These are phyloP conservation scores for Calosoma granatense DNA, from an alignment of 1,140 invertebrate species.

Conservation along the genomic window DNA sequence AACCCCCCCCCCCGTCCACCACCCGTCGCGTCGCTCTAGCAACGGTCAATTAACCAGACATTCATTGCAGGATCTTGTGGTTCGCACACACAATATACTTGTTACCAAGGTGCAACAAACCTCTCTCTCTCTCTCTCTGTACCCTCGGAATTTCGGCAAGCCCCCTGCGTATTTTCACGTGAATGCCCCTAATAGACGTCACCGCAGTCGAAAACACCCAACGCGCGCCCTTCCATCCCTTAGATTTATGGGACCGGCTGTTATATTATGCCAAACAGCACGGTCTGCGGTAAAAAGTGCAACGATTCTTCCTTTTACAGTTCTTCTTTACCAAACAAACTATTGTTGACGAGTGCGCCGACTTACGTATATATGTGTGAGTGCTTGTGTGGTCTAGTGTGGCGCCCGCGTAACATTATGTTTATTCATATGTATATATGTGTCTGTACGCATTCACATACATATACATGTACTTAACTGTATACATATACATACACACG, in stretches of 20 bases:
- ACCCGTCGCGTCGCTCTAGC: background rate
- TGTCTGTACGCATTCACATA: too few relatives aligned
- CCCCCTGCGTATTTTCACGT: background rate
- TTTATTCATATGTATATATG: too few relatives aligned
- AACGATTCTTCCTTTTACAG: too few relatives aligned
- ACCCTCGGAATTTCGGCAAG: too few relatives aligned
- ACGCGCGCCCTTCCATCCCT: background rate
- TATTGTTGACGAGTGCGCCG: too few relatives aligned
- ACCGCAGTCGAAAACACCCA: conserved; percentile 11
- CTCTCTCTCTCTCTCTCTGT: too few relatives aligned
- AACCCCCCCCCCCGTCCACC: too few relatives aligned
- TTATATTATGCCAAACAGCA: background rate
- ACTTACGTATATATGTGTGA: background rate
- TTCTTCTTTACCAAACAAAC: background rate
- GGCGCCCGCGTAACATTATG: too few relatives aligned
- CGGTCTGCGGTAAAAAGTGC: background rate
- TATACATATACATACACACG: background rate
- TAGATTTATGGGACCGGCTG: background rate
- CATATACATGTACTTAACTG: too few relatives aligned
- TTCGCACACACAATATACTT: background rate
- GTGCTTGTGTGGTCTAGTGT: background rate
- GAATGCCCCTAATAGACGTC: conserved; percentile 18
- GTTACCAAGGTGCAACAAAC: background rate
- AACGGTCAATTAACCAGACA: background rate
- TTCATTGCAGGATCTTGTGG: background rate